These are phyloP conservation scores for Ceratotherium simum DNA, from an alignment of 2,113 vertebrate species.

Conservation along the genomic window DNA sequence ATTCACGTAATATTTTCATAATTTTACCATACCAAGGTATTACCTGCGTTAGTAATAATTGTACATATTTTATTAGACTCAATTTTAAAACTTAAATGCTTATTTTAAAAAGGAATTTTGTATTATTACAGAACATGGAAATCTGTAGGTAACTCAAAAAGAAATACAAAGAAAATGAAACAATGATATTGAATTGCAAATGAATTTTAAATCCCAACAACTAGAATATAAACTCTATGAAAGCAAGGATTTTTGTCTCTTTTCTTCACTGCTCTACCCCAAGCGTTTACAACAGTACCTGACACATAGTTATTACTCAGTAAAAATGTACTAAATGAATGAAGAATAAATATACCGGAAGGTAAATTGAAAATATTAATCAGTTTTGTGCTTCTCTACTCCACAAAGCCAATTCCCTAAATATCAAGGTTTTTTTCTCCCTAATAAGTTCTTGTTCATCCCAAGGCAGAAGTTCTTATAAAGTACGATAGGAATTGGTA, in stretches of 20 bases:
- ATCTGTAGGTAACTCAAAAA: background rate
- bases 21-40: background rate
- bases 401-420: background rate
- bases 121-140: background rate
- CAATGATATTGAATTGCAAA: background rate
- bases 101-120: background rate
- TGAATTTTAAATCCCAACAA: background rate
- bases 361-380: background rate
- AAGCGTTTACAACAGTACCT: background rate
- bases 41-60: background rate
- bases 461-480: background rate
- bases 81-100: background rate
- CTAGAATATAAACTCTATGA: background rate
- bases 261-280: background rate
- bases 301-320: background rate
- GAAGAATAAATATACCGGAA: background rate
- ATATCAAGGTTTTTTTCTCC: background rate
- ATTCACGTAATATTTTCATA: background rate
- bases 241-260: background rate
- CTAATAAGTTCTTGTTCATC: background rate
- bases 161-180: slow-evolving; percentile 12
- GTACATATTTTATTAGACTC: background rate
- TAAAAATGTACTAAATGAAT: background rate
- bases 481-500: background rate
- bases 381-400: background rate